Base-by-base conservation (phyloP, 2,113 vertebrate genomes). In the Microcebus ravelobensis region DNA sequence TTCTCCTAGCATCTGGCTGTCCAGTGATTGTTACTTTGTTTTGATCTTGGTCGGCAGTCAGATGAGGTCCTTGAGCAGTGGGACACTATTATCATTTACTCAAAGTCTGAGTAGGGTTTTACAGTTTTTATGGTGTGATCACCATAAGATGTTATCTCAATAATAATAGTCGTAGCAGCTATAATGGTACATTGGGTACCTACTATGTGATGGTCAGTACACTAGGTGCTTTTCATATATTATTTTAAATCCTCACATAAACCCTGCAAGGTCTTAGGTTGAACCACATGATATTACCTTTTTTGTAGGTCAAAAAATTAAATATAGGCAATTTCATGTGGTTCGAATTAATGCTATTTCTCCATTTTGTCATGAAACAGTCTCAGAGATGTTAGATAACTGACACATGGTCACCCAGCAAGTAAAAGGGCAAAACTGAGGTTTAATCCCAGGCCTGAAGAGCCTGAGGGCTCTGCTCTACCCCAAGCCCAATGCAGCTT, bases 1-100 rank as follows among this genome's bases (percentile, higher is more conserved):
- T 70, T 92, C 63, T 61, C 42, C 39, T n/a, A 45, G 77, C 85
- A 79, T 90, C 86, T 73, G 55, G 34, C 36, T 89, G 73, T 88
- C 89, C 73, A 17, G 73, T 65, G 63, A 92, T 61, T 91, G 45
- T 68, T 42, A n/a, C 73, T 94, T 96, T 86, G 67, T 91, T 97
- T 91, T 89, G 67, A 88, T 95, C 74, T 89, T 81, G 50, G 50
- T 70, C 8, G 17, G 25, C 10, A 57, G 84, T 96, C 71, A 96
- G 63, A 87, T 42, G 48, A 76, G 80, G 36, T 86, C 50, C 13
- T 65, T 67, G 57, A 25, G 55, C n/a, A 55, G 34, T 59, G 68
- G 50, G 76, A n/a, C 80, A 27, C 12, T 88, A 61, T 31, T 13
- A 52, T 77, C 90, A 81, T 55, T 93, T 92, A 96, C 27, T 81